Base-by-base conservation (phyloP, 2,113 vertebrate species). In the Periophthalmus modestus region DNA sequence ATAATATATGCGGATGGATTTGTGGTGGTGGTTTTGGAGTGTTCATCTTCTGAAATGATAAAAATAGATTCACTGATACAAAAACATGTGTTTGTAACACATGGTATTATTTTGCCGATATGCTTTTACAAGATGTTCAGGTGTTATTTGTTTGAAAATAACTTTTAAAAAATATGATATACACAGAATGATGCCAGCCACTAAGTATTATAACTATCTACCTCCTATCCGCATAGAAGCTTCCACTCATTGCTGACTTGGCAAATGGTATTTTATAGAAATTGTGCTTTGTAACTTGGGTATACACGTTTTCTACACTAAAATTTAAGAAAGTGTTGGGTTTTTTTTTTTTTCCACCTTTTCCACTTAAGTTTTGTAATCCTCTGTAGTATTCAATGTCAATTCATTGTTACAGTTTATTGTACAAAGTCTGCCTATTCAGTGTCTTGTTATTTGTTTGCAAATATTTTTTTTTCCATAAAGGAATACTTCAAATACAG, bases 141-240 rank as follows among this genome's bases (percentile, higher is more conserved):
- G 5, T n/a, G n/a, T 67, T 24, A 15, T 48, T 36, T n/a, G 18
- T 65, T 65, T 65, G 18, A 43, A 21, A 39, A n/a, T 10, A 21
- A 39, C 4, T 18, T 16, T 23, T 33, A 10, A 14, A 66, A 68
- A 59, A 4, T 39, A 2, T 57, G 59, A 13, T 48, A 54, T 65
- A 50, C 59, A 19, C 55, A 77, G 43, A 78, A 46, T 69, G 23
- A 36, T 67, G 13, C 39, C 46, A 1, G 66, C 46, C n/a, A 73
- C 9, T 46, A 65, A 66, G 66, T 77, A 0, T 75, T 58, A 34
- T 66, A 48, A 3, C 2, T 14, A 82, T 71, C 86, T 89, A 89
- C 88, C 88, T 88, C 84, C 72, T 61, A 18, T 43, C 19, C 19
- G 18, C 28, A n/a, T 9, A 63, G 34, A 63, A 34, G 61, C 46